Base-by-base conservation (phyloP, 2,113 vertebrate species). In the Sciurus niger region DNA sequence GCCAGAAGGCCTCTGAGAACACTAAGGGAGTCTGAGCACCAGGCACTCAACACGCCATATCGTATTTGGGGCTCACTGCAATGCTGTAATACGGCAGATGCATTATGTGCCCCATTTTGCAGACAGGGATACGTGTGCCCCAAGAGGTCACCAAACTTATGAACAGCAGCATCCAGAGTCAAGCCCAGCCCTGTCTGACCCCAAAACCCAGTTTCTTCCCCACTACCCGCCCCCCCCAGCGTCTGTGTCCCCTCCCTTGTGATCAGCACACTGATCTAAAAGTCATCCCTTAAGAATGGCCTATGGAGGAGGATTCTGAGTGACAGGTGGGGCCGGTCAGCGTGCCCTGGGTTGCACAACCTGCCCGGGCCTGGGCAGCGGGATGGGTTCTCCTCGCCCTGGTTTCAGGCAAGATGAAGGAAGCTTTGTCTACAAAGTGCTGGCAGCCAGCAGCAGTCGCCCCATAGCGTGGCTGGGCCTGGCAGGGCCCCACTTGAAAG, bases 201-300 rank as follows among this genome's bases (percentile, higher is more conserved):
- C 83, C 93, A 65, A 96, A 97, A 93, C 48, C 93, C 93, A 96
- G 79, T 88, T 96, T 92, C 46, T 82, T 6, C 28, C 37, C 46
- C 2, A 76, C 30, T 20, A 18, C 18, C 16, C 32, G n/a, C 84
- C 43, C 65, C 48, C 10, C 4, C 14, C 25, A 80, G 32, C 55
- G 37, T 48, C 68, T 32, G 43, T 5, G 63, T 60, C 25, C 40
- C 72, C 28, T 37, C 84, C 85, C 63, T 83, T 65, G 79, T 74
- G 92, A 82, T 12, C 83, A 83, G 34, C 73, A 90, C 40, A 34
- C 40, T 77, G 85, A 46, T 68, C 28, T 20, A 34, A 43, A 79
- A 68, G 30, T 82, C 51, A 13, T 55, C 63, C 77, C 87, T 91
- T 32, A 37, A 80, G 55, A 89, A 77, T 34, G 58, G 25, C 17